Percentiles rank a stretch among this genome's conserved stretches.
Conservation (phyloP, 1,140 invertebrate genomes). For the Dendrolimus kikuchii region DNA sequence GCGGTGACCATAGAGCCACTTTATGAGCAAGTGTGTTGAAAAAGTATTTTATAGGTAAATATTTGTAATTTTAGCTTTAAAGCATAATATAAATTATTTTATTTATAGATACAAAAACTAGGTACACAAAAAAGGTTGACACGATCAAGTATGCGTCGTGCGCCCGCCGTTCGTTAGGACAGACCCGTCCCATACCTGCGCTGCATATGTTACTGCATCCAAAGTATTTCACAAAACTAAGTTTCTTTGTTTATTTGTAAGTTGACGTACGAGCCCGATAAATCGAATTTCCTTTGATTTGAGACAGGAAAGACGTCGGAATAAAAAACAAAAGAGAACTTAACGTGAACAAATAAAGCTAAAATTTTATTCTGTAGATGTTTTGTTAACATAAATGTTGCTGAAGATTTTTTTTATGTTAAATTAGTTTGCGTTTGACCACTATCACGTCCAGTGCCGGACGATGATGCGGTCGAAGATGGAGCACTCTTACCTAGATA, state of each 20-base stretch:
- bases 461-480: no score
- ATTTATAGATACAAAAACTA: no score
- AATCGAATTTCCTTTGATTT: constrained; percentile 67
- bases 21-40: no score
- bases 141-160: constrained; percentile 50
- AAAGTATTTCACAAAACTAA: constrained; percentile 51
- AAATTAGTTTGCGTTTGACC: no score
- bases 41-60: no score
- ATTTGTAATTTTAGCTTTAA: no score
- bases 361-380: background rate
- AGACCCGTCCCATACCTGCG: constrained; percentile 47
- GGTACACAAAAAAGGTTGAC: constrained; percentile 13
- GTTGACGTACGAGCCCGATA: constrained; percentile 49
- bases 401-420: no score
- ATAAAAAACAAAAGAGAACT: constrained; percentile 36
- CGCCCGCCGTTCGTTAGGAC: constrained; percentile 57
- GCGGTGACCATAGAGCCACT: no score
- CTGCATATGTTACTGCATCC: constrained; percentile 58
- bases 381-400: constrained; percentile 2
- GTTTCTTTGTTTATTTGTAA: constrained; percentile 64
- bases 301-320: constrained; percentile 26
- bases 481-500: no score
- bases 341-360: constrained; percentile 14
- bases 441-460: no score
- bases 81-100: no score